phyloP scores from a whole-genome alignment of 1,140 invertebrate genomes.

The Himalopsyche phryganea region DNA sequence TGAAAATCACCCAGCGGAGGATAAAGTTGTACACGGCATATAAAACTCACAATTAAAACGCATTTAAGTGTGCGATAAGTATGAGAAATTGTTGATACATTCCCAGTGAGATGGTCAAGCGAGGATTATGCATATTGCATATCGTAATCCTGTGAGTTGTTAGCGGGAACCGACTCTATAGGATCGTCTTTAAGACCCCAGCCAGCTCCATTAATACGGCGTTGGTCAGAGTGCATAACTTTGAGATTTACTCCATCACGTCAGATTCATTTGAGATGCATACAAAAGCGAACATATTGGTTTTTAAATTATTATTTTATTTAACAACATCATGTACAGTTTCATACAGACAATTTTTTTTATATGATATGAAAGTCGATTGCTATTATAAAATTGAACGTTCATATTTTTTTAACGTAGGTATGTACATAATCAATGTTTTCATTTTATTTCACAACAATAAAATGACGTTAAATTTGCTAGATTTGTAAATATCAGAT shows the following conservation, averaged over 20 bases:
- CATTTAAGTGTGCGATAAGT: conserved; percentile 24
- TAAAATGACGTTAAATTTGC: too few relatives aligned
- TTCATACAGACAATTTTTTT: too few relatives aligned
- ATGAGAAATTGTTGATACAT: conserved; percentile 21
- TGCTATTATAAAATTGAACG: too few relatives aligned
- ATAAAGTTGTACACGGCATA: conserved; percentile 7
- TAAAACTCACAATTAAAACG: conserved; percentile 30
- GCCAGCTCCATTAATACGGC: neutral
- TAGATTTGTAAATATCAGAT: too few relatives aligned
- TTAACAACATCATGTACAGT: too few relatives aligned
- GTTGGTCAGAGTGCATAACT: conserved; percentile 1
- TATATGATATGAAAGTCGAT: too few relatives aligned
- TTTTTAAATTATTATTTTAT: too few relatives aligned
- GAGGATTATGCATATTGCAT: conserved; percentile 21
- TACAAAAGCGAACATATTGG: too few relatives aligned
- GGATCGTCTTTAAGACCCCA: too few relatives aligned
- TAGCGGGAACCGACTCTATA: conserved; percentile 1
- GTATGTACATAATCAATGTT: too few relatives aligned
- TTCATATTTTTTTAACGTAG: too few relatives aligned
- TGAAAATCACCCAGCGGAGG: conserved; percentile 10
- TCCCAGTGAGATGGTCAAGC: neutral
- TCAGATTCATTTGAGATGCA: neutral
- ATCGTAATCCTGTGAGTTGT: conserved; percentile 27
- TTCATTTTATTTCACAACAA: too few relatives aligned
- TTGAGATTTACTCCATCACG: conserved; percentile 4